Base-by-base conservation (phyloP, 2,113 vertebrate species). In the Burhinus bistriatus region DNA sequence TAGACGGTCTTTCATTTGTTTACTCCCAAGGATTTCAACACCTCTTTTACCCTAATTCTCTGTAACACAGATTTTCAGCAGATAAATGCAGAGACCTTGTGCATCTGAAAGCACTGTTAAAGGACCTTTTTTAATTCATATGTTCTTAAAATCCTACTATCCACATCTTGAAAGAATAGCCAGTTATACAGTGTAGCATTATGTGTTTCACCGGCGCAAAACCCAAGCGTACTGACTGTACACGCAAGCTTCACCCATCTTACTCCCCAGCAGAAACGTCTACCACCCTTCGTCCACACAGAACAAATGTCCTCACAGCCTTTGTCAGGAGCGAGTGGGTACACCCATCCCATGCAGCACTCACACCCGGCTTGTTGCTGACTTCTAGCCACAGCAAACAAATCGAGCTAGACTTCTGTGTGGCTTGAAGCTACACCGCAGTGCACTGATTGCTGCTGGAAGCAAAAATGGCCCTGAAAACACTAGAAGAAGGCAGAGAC, bases 351-450 rank as follows among this genome's bases (percentile, higher is more conserved):
- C 44, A 19, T 2, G 17, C 36, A 54, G 19, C 36, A 15, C 51
- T 70, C 21, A 8, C 34, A 5, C 29, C 12, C 0, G 13, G 18
- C 21, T 4, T n/a, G 40, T 40, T 5, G 8, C 21, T 21, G n/a
- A 44, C 52, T 42, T 22, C 47, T 6, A 47, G 21, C 54, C 1
- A 0, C 38, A 13, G 51, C 17, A 29, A 66, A 49, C 32, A 36
- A 42, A 64, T 12, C 0, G 1, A 49, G 25, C 9, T 16, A 30
- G 25, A 42, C 11, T n/a, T 12, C 49, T 52, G 7, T 3, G 34
- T 9, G 22, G 32, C 40, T 55, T 2, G 3, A 38, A 87, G 29
- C 21, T 38, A 32, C n/a, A 4, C 17, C 2, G 2, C 1, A 1
- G 22, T 17, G 30, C 25, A 15, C 45, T 12, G 6, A 27, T 32